A percentile compares a stretch with the other conserved stretches of the same genome.
These are phyloP conservation scores for Clepsis dumicolana DNA, from an alignment of 2,888 invertebrate genomes.

Conservation along the genomic window DNA sequence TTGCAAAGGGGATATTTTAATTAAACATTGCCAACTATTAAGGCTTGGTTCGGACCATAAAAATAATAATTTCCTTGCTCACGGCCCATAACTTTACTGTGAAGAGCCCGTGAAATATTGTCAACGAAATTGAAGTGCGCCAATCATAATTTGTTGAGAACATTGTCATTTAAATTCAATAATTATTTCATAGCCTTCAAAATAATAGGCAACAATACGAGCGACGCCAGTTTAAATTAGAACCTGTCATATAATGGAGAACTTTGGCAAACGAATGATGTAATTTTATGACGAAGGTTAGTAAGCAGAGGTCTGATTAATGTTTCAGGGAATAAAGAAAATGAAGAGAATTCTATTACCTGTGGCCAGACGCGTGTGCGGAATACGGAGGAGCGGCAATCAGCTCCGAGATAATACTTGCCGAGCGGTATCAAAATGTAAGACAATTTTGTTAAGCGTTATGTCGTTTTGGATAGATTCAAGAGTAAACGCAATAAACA, in stretches of 20 bases:
- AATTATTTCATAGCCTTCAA: background rate
- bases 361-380: conserved; percentile 53
- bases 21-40: too few relatives aligned
- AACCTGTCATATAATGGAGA: conserved; percentile 13
- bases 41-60: too few relatives aligned
- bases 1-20: background rate
- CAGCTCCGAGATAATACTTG: conserved; percentile 45
- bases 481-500: background rate
- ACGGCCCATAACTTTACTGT: background rate
- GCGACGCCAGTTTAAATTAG: conserved; percentile 20
- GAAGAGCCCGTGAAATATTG: background rate
- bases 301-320: conserved; percentile 58
- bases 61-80: too few relatives aligned
- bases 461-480: background rate
- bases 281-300: conserved; percentile 47
- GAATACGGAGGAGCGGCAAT: conserved; percentile 52
- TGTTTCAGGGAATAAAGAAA: conserved; percentile 60
- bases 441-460: conserved; percentile 15
- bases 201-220: conserved; percentile 16
- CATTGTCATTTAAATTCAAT: conserved; percentile 2
- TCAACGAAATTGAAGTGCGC: background rate
- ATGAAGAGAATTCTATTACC: conserved; percentile 52
- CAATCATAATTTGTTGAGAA: conserved; percentile 3
- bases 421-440: conserved; percentile 22
- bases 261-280: conserved; percentile 41